Conservation (phyloP, 2,888 invertebrate genomes). For the Hoplodrina ambigua region DNA sequence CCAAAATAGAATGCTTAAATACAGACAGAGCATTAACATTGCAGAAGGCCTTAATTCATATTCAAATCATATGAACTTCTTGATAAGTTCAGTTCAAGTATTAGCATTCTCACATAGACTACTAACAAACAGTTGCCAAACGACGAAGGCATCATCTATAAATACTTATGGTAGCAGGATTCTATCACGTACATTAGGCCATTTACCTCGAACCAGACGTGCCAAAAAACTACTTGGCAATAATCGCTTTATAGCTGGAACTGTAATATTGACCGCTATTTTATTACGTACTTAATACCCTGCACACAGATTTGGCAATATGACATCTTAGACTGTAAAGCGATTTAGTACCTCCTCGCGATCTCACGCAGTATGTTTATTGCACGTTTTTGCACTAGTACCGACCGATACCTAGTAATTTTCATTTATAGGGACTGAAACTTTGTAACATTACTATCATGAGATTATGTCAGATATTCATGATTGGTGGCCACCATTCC, state of each 20-base stretch:
- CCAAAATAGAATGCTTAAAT: constrained; percentile 7
- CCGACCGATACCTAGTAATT: too few species aligned
- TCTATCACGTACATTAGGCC: constrained; percentile 54
- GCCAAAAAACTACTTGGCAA: constrained; percentile 59
- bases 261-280: constrained; percentile 43
- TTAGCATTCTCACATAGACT: constrained; percentile 38
- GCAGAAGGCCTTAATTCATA: constrained; percentile 39
- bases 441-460: neutral
- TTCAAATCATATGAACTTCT: constrained; percentile 41
- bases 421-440: neutral
- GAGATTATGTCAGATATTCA: neutral
- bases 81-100: constrained; percentile 41
- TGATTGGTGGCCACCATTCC: too few species aligned
- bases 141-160: constrained; percentile 34
- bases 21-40: neutral
- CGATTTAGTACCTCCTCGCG: neutral
- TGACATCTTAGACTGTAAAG: constrained; percentile 1
- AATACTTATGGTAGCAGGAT: constrained; percentile 45
- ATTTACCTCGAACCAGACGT: constrained; percentile 53
- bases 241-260: constrained; percentile 46
- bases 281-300: constrained; percentile 15
- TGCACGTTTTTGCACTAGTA: neutral
- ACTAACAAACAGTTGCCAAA: constrained; percentile 59
- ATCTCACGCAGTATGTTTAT: neutral
- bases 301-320: constrained; percentile 19